A percentile compares a stretch with the other conserved stretches of the same genome.
Evolutionary conservation across 53 echinoderm and acorn worm species (phyloP).

Genomic region (Patiria pectinifera): DNA sequence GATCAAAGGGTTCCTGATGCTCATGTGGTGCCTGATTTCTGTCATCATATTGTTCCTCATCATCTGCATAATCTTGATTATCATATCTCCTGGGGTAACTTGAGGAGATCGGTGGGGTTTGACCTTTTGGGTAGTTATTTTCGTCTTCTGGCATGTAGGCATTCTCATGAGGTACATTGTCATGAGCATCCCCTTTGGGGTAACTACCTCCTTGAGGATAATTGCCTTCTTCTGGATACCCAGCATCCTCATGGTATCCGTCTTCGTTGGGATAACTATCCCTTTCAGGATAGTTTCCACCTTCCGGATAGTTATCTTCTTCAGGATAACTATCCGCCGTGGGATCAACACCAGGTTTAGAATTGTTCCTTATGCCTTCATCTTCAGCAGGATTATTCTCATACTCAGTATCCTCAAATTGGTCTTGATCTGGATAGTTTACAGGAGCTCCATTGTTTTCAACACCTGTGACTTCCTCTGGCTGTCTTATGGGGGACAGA

Average conservation of each 20-base stretch:
- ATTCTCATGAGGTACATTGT: not conserved
- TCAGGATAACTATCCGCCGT: not conserved
- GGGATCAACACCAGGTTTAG: conserved; percentile 16
- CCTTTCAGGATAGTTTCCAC: conserved; percentile 28
- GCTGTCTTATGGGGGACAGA: not conserved
- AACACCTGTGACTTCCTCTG: conserved; percentile 1
- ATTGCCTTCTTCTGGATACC: conserved; percentile 11
- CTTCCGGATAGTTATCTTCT: conserved; percentile 17
- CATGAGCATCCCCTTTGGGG: not conserved
- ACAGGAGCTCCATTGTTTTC: conserved; percentile 16
- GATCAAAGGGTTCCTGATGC: conserved; percentile 7
- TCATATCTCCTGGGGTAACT: conserved; percentile 48
- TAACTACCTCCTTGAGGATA: conserved; percentile 31
- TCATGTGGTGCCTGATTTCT: not conserved
- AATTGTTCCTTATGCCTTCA: not conserved
- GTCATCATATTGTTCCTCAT: conserved; percentile 28
- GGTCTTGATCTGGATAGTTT: not conserved
- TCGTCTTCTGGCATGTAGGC: not conserved
- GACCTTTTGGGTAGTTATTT: conserved; percentile 12
- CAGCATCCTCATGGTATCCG: conserved; percentile 8
- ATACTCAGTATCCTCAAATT: conserved; percentile 18
- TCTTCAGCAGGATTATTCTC: conserved; percentile 22
- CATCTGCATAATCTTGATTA: conserved; percentile 32
- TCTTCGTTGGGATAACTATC: conserved; percentile 36
- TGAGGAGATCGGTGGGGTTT: not conserved